Evolutionary conservation across 2,113 vertebrate species (phyloP), one percentile per base, ranked within the genome.

Genomic region (Ornithorhynchus anatinus): DNA sequence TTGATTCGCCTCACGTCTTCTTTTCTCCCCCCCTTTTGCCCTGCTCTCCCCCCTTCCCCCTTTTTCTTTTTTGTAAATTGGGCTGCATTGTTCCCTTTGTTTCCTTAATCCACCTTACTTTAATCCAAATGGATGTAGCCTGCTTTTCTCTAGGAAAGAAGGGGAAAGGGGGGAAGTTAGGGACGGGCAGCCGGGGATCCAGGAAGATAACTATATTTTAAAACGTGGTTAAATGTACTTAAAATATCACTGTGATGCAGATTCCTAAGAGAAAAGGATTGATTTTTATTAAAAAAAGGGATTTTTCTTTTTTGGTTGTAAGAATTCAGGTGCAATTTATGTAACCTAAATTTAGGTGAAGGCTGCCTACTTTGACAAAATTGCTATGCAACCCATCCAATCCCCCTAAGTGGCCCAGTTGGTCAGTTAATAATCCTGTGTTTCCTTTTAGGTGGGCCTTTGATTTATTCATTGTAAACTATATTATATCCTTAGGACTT

Each of bases 1-100:
- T 86, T 76, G 69, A 92, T 90, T 89, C 89, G 64, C 52, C 22
- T 89, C 90, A 88, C 87, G 90, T 88, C 80, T 80, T 32, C 78
- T 84, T 85, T 80, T 76, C 86, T 81, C 74, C 60, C 39, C 39
- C n/a, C 79, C 43, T 47, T 77, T 84, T 75, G 71, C 72, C 75
- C 81, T 77, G 79, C 61, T 68, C 72, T 75, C 79, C 77, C 53
- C 51, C 75, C 65, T 74, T 83, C 69, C 76, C 77, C 69, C 66
- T 75, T 88, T 88, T 17, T 44, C 19, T 44, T 44, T 89, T 86
- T 88, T 88, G 88, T 84, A 88, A 81, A 86, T 86, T 88, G 82
- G 80, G 84, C 74, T 78, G 67, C 79, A 87, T 89, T 91, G 84
- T 86, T 88, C 71, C 52, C 77, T 84, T 89, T 89, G 86, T 88